A percentile compares a stretch with the other conserved stretches of the same genome.
Evolutionary conservation across 1,140 invertebrate genomes (phyloP).

Genomic region (Drosophila miranda): DNA sequence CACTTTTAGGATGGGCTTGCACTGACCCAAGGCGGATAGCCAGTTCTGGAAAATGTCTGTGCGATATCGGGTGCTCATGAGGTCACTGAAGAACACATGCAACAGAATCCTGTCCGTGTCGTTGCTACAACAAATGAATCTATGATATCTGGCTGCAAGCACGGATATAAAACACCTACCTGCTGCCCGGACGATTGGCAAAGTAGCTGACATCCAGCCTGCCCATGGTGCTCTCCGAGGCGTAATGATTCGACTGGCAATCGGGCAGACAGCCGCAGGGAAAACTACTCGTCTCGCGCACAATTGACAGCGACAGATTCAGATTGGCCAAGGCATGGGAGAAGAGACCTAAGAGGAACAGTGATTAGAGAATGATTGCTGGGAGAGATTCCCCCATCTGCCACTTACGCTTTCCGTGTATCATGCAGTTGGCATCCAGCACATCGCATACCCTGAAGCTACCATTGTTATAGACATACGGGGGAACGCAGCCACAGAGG

Average conservation of each 20-base stretch:
- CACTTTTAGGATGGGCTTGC: background rate
- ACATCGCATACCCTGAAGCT: slow-evolving; percentile 49
- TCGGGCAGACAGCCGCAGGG: slow-evolving; percentile 84
- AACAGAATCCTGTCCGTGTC: slow-evolving; percentile 83
- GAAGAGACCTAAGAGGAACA: slow-evolving; percentile 49
- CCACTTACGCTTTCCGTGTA: slow-evolving; percentile 59
- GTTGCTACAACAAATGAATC: slow-evolving; percentile 23
- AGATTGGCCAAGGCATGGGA: slow-evolving; percentile 61
- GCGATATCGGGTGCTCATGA: slow-evolving; percentile 85
- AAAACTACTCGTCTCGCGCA: slow-evolving; percentile 56
- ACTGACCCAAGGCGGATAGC: slow-evolving; percentile 80
- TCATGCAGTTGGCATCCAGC: slow-evolving; percentile 58
- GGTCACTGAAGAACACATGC: slow-evolving; percentile 86
- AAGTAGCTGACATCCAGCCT: slow-evolving; percentile 80
- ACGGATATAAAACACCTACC: slow-evolving; percentile 20
- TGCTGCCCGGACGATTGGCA: slow-evolving; percentile 38
- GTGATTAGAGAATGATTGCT: background rate
- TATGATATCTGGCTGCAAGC: background rate
- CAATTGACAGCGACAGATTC: slow-evolving; percentile 57
- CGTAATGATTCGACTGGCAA: slow-evolving; percentile 84
- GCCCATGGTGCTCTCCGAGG: slow-evolving; percentile 84
- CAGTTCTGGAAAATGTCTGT: slow-evolving; percentile 85
- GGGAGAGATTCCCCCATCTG: no score
- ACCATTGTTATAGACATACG: slow-evolving; percentile 84
- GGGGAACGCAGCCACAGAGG: slow-evolving; percentile 85